Conservation (phyloP, 2,797 vertebrate genomes). For the Clarias pachynema region DNA sequence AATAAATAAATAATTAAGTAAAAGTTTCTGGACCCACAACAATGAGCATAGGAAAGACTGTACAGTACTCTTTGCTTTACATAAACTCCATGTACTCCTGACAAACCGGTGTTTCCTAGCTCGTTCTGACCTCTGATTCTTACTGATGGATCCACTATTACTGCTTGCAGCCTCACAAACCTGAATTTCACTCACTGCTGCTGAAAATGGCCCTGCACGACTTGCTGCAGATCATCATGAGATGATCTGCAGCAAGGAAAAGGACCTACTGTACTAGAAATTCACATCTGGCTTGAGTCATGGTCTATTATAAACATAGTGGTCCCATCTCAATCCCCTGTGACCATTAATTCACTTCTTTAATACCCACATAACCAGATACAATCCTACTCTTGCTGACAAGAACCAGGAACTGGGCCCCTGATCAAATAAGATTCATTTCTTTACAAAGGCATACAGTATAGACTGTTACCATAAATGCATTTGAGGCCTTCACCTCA, state of each 20-base stretch:
- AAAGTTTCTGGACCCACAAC: neutral
- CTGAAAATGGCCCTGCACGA: no score
- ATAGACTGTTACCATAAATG: conserved; percentile 12
- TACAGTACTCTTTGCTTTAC: no score
- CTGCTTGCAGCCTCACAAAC: no score
- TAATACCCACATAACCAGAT: conserved; percentile 50
- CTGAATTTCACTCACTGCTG: no score
- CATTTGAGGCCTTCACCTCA: neutral
- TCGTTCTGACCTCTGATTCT: no score
- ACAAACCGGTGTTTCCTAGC: no score
- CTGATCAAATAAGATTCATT: conserved; percentile 41
- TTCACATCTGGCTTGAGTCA: conserved; percentile 50
- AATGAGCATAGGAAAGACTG: no score
- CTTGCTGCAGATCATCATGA: no score
- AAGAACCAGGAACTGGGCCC: conserved; percentile 18
- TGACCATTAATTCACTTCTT: conserved; percentile 43
- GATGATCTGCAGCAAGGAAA: conserved; percentile 10
- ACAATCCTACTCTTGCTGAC: conserved; percentile 20
- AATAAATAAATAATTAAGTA: neutral
- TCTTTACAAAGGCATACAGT: conserved; percentile 23
- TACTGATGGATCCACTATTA: no score
- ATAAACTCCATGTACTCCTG: no score
- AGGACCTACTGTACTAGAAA: conserved; percentile 41
- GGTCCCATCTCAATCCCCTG: conserved; percentile 35
- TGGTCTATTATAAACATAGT: conserved; percentile 48